Conservation (phyloP, 2,797 vertebrate species). For the Trichosurus vulpecula region DNA sequence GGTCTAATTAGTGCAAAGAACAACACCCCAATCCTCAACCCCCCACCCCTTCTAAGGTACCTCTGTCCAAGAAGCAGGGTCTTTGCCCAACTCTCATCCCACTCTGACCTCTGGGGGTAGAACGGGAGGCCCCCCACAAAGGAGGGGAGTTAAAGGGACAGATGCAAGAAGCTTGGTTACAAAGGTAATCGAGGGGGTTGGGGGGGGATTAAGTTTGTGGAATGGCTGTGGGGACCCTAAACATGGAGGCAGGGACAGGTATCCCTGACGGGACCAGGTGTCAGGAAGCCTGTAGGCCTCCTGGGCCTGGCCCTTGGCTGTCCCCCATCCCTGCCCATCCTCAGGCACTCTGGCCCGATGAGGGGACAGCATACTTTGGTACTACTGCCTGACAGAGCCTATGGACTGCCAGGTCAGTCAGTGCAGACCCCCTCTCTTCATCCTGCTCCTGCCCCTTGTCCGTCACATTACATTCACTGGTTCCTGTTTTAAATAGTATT, state of each 20-base stretch:
- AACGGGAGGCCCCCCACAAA: neutral
- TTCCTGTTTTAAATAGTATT: constrained; percentile 31
- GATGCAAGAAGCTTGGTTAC: neutral
- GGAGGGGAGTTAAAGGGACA: neutral
- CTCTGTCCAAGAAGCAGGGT: neutral
- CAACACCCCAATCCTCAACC: neutral
- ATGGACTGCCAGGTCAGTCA: neutral
- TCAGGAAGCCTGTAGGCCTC: neutral
- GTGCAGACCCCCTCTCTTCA: neutral
- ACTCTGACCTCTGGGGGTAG: neutral
- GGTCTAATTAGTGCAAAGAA: constrained; percentile 63
- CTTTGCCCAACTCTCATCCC: neutral
- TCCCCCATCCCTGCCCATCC: neutral
- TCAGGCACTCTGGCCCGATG: neutral
- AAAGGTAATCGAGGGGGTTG: neutral
- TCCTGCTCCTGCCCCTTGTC: constrained; percentile 22
- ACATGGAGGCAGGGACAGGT: neutral
- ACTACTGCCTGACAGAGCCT: neutral
- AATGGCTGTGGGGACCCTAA: constrained; percentile 1
- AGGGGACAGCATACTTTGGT: constrained; percentile 52
- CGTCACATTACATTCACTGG: constrained; percentile 76
- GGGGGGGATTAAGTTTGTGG: neutral
- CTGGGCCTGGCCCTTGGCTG: neutral
- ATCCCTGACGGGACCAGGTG: neutral
- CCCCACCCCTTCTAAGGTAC: neutral